A percentile compares a stretch with the other conserved stretches of the same genome.
Evolutionary conservation across 2,888 invertebrate species (phyloP).

Genomic region (Clitarchus hookeri): DNA sequence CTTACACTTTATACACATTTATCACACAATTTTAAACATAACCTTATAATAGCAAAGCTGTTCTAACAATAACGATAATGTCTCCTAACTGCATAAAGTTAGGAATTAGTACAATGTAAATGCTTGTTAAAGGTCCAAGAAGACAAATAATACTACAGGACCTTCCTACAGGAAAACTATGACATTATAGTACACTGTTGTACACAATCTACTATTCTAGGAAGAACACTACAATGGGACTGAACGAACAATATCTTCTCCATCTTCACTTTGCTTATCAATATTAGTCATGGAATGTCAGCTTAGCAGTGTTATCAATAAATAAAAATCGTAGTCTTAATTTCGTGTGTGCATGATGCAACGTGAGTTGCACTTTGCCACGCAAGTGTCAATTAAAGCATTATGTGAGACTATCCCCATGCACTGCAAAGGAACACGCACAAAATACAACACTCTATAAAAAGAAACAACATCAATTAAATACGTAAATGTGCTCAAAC

Average conservation of each 20-base stretch:
- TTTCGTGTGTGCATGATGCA: background rate
- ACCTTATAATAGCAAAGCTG: background rate
- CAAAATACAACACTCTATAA: background rate
- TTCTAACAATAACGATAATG: background rate
- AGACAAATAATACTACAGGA: background rate
- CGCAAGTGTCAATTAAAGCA: background rate
- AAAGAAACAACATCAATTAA: no score
- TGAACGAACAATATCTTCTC: background rate
- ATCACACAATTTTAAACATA: conserved; percentile 8
- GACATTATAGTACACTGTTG: background rate
- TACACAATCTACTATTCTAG: background rate
- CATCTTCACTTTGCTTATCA: background rate
- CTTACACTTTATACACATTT: background rate
- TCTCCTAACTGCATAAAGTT: background rate
- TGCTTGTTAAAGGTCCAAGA: background rate
- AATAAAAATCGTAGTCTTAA: background rate
- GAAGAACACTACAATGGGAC: background rate
- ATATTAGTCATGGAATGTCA: conserved; percentile 4
- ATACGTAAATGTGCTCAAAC: no score
- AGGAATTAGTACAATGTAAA: background rate
- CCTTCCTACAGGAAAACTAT: background rate
- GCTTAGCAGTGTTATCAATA: background rate
- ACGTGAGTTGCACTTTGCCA: background rate
- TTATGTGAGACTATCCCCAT: background rate
- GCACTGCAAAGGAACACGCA: background rate